Evolutionary conservation across 2,797 vertebrate species (phyloP), one percentile per base, ranked within the genome.

Genomic region (Poeciliopsis paucimaculata): DNA sequence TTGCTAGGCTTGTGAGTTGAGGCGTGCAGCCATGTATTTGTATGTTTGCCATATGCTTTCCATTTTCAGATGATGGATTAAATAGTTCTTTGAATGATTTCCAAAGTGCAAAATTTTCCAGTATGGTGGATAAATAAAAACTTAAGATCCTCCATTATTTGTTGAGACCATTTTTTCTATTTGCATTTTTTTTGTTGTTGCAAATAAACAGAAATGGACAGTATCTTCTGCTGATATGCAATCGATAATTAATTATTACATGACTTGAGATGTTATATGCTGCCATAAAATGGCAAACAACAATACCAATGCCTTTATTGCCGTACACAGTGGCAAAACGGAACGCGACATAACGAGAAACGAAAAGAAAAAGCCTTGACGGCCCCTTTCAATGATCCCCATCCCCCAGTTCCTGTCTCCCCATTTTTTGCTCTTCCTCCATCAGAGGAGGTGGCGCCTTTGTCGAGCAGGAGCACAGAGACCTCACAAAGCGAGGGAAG

Each of bases 401-500:
- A 83, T 88, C 91, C 89, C 91, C 88, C 89, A 87, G 85, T 86
- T 93, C 84, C 87, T 89, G 88, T 89, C 85, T 93, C 84, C 82
- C 84, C 77, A 76, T 86, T 88, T 89, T 85, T 75, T 45, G 68
- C 86, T 89, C 83, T 91, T 90, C 87, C 85, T 89, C 87, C 77
- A 91, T 87, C 86, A 73, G 83, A 92, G 86, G 87, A 93, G 90
- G 91, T 93, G 89, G 86, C 71, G 87, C 90, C 88, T 94, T 95
- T 94, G 92, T 95, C 88, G 89, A 87, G 83, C 85, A 85, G 90
- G 92, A 92, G 93, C 90, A 86, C 73, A 39, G 86, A 93, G 91
- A 93, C 90, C 89, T 92, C 93, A 94, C 91, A 92, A 93, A 94
- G 92, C 88, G 74, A 91, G 91, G 86, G 83, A 92, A 90, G 91